phyloP scores from a whole-genome alignment of 2,113 vertebrate species.

The Sminthopsis crassicaudata region DNA sequence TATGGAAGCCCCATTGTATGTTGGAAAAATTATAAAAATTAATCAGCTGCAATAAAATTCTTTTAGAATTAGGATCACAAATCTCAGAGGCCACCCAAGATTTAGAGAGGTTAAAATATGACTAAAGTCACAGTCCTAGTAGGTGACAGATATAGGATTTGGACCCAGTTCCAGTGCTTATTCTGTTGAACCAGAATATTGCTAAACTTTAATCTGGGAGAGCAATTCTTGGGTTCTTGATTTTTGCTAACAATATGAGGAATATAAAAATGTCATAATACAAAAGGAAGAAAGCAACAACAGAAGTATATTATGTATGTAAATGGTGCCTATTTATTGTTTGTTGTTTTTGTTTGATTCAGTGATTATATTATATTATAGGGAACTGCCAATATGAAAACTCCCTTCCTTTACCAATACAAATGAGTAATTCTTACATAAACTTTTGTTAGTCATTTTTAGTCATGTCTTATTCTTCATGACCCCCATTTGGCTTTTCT shows the following conservation, averaged over 20 bases:
- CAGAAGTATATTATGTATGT: neutral
- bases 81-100: neutral
- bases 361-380: neutral
- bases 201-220: neutral
- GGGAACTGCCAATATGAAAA: neutral
- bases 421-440: neutral
- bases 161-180: neutral
- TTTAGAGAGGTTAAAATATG: neutral
- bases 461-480: neutral
- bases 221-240: neutral
- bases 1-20: slow-evolving; percentile 10
- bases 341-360: neutral
- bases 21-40: neutral
- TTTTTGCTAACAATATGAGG: neutral
- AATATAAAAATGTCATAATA: neutral
- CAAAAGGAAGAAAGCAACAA: neutral
- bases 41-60: neutral
- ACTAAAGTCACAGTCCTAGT: neutral
- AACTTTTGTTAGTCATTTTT: neutral
- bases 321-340: neutral
- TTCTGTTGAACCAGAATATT: neutral
- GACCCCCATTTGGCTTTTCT: neutral
- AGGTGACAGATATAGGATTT: neutral
- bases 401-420: neutral
- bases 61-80: neutral